Evolutionary conservation across 1,140 invertebrate species (phyloP), one percentile per base, ranked within the genome.

Genomic region (Zaprionus taronus): DNA sequence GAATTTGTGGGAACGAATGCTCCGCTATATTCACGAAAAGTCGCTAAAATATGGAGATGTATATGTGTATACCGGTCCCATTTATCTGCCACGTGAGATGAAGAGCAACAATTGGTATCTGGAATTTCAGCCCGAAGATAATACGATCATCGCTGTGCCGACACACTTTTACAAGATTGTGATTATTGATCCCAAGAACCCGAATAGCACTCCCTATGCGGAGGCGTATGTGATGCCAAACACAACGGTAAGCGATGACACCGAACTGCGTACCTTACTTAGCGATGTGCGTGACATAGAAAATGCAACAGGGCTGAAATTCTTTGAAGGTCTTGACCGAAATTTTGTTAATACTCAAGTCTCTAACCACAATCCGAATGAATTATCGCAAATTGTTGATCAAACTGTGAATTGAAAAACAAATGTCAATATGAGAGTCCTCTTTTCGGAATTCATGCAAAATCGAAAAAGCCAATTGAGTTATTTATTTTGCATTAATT

Each of bases 81-180:
- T 99, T 4, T 99, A 98, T 94, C 93, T 99, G 81, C 98, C 99
- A 15, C 96, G 97, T 87, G 94, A 94, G 82, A 4, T 87, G n/a
- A 96, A 97, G 91, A 68, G 93, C 15, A 96, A 98, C 11, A 98
- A 98, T 93, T 95, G 95, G 51, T 99, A 99, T 93, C 95, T 99
- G 0, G 96, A 96, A 83, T 99, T 99, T 93, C 96, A 99, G 95
- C 98, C 99, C 1, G 97, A 99, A 79, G 98, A 98, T 1, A 93
- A 94, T 0, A 98, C 98, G 93, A 95, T 98, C 81, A 98, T 99
- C 9, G 97, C 98, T 4, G 98, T 99, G 12, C 99, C 99, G 0
- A 99, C 99, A 1, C 99, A 99, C 93, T 99, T 99, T 94, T 99
- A 98, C 93, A 99, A 99, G 95, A 95, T 98, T 5, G 93, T 98